Base-by-base conservation (phyloP, 2,888 invertebrate genomes). In the Drosophila anomelani region DNA sequence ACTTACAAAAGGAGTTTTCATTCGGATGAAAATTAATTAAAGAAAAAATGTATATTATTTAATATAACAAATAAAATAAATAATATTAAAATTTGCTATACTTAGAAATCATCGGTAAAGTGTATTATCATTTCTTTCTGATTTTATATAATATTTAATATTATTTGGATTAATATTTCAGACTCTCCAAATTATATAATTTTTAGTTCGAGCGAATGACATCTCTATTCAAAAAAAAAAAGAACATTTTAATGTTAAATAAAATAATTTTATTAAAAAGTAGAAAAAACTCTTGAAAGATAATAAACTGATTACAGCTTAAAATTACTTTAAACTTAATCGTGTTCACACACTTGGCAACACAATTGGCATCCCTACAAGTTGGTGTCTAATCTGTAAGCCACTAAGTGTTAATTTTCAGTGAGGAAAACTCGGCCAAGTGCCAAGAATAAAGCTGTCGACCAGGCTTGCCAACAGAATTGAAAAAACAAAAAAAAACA, bases 371-470 rank as follows among this genome's bases (percentile, higher is more conserved):
- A 58, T 46, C 53, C 13, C 43, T n/a, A 47, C 26, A 4, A 54
- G 13, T 6, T 63, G 34, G 63, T 67, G 69, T 71, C 66, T 78
- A 80, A 80, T 85, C 80, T 79, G 61, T 67, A 43, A 78, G 78
- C 59, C 75, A 75, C 85, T 70, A 53, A 85, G 87, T 54, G 70
- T 71, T 85, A 74, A 85, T 87, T 87, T 84, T 61, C 64, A 54
- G 55, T 47, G 57, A 44, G 29, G 23, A 43, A 68, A 47, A 32
- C 29, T 54, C 43, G 51, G 68, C 56, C 63, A 53, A 75, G 39
- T 75, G 68, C 75, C 75, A 62, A 39, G 20, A 36, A 13, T 12
- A 38, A 23, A 47, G 36, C 13, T 34, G 32, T 26, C 23, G n/a
- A 15, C 9, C 4, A 4, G 5, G 49, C 15, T 26, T 47, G 39